Base-by-base conservation (phyloP, 2,888 invertebrate genomes). In the Campaea margaritaria region DNA sequence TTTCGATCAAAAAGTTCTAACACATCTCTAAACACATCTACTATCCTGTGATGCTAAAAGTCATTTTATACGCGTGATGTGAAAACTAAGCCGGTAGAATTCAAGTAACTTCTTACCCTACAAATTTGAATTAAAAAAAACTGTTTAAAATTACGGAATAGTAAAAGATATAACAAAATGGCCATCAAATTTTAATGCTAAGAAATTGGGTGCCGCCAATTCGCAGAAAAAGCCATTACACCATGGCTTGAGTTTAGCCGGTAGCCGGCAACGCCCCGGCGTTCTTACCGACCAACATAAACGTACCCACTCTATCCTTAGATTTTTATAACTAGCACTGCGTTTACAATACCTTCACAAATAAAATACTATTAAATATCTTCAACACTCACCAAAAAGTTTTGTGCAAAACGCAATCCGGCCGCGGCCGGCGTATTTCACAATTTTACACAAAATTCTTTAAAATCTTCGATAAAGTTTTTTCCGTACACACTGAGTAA, bases 401-500 rank as follows among this genome's bases (percentile, higher is more conserved):
- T 90, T 87, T 87, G 91, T 90, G 91, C 82, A 90, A 90, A 87
- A 83, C 78, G 85, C 85, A 85, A 89, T 89, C 91, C 91, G 85
- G 84, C 86, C 79, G 81, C 81, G 76, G 85, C 90, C 89, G 89
- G 87, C 80, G 87, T 86, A 86, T 89, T 90, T 90, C 92, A 91
- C 91, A 91, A 90, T 88, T 89, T 89, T 87, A 87, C 91, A 90
- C 91, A 89, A 91, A 87, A 91, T 89, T 91, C 89, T 92, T 93
- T 89, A 93, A 89, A 92, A 92, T 93, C 91, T 91, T 87, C 91
- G 91, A 90, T 86, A 87, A 92, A 92, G 92, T 93, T 93, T 93
- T 93, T 92, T 93, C 79, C 93, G 87, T 87, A 93, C 93, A 88
- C 93, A 93, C 91, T 92, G 93, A 84, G 92, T 91, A 85, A 92